Percentiles rank a stretch among this genome's conserved stretches.
Conservation (phyloP, 2,797 vertebrate species). For the Poecile montanus region DNA sequence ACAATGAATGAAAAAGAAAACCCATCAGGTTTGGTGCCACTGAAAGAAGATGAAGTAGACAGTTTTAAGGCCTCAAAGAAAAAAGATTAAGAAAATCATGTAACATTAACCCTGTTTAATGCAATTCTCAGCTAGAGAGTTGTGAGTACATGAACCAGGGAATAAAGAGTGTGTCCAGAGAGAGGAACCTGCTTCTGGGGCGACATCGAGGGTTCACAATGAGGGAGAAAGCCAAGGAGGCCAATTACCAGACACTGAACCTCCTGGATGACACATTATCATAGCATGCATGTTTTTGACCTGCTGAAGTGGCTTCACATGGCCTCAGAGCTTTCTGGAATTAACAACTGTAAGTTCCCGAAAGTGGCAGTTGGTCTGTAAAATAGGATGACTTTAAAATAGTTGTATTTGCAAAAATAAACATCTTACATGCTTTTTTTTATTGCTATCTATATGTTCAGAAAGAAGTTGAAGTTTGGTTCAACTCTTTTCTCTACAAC, state of each 20-base stretch:
- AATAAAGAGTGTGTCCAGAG: background rate
- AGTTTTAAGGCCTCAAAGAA: background rate
- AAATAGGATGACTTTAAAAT: background rate
- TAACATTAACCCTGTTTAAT: background rate
- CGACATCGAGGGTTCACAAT: rapidly evolving
- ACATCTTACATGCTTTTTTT: background rate
- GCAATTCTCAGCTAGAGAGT: background rate
- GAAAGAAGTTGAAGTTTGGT: background rate
- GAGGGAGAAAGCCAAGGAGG: background rate
- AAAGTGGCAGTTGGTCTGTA: background rate
- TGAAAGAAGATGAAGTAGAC: background rate
- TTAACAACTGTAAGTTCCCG: background rate
- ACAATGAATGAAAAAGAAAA: background rate
- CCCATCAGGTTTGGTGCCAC: background rate
- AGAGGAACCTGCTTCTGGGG: background rate
- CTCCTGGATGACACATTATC: background rate
- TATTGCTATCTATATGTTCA: background rate
- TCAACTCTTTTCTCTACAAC: background rate
- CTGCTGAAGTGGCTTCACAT: background rate
- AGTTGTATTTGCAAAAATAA: background rate
- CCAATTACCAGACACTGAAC: background rate
- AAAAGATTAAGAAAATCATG: background rate
- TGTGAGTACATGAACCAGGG: background rate
- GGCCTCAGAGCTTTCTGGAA: background rate
- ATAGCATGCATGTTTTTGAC: rapidly evolving